A percentile compares a stretch with the other conserved stretches of the same genome.
phyloP scores from a whole-genome alignment of 2,113 vertebrate species.

The Ochotona curzoniae region DNA sequence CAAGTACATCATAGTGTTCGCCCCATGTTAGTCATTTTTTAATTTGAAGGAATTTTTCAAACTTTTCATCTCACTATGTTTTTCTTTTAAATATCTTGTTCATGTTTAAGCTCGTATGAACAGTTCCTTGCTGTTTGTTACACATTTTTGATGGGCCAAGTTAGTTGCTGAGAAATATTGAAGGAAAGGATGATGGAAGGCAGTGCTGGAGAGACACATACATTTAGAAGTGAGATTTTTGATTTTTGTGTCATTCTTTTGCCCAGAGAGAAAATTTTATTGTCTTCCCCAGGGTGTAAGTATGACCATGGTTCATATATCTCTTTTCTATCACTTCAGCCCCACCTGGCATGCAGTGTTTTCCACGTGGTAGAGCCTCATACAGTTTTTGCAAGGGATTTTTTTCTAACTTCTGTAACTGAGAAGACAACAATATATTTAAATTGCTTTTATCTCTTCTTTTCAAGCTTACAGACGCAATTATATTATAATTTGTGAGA shows the following conservation, averaged over 20 bases:
- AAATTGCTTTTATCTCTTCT: neutral
- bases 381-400: neutral
- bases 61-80: neutral
- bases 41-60: constrained; percentile 7
- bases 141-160: neutral
- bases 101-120: neutral
- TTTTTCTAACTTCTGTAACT: neutral
- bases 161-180: neutral
- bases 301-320: neutral
- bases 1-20: too few relatives aligned
- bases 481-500: neutral
- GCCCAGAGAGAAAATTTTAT: neutral
- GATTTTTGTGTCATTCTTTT: neutral
- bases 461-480: neutral
- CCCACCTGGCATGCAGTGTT: neutral
- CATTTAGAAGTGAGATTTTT: neutral
- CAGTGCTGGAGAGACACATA: neutral
- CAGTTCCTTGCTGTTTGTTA: neutral
- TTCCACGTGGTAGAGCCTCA: neutral
- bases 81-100: neutral
- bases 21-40: neutral
- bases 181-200: neutral
- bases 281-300: neutral
- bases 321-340: neutral
- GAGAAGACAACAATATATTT: neutral